Conservation (phyloP, 2,888 invertebrate genomes). For the Lobophora halterata region DNA sequence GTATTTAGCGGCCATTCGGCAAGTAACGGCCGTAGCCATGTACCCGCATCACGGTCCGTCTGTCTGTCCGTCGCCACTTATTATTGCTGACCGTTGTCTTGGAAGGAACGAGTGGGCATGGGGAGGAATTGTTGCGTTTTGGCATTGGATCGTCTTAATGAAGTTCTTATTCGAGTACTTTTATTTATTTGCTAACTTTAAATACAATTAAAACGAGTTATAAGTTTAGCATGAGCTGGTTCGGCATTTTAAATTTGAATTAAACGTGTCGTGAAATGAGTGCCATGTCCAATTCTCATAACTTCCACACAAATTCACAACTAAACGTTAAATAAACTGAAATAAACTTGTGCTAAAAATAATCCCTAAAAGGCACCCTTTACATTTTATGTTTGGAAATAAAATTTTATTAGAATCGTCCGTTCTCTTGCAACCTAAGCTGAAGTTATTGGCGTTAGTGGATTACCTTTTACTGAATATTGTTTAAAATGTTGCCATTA, state of each 20-base stretch:
- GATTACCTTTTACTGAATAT: conserved; percentile 26
- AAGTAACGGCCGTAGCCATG: conserved; percentile 3
- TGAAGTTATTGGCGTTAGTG: conserved; percentile 27
- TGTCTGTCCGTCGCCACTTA: conserved; percentile 11
- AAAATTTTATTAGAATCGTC: conserved; percentile 33
- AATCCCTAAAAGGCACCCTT: conserved; percentile 32
- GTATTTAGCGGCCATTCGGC: conserved; percentile 20
- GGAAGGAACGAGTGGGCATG: conserved; percentile 1
- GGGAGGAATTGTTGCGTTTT: background rate
- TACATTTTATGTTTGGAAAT: conserved; percentile 32
- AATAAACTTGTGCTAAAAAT: conserved; percentile 28
- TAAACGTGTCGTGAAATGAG: conserved; percentile 20
- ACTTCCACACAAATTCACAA: conserved; percentile 23
- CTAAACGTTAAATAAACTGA: conserved; percentile 22
- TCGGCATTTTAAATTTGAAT: conserved; percentile 3
- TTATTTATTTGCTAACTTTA: too few species aligned
- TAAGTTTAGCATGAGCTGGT: background rate
- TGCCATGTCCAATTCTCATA: conserved; percentile 21
- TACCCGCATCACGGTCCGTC: conserved; percentile 17
- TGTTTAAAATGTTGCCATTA: conserved; percentile 20
- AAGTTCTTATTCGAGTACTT: too few species aligned
- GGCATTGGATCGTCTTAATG: too few species aligned
- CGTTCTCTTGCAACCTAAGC: conserved; percentile 32
- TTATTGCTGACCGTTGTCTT: conserved; percentile 21
- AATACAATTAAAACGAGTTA: too few species aligned